Conservation (phyloP, 2,888 invertebrate species). For the Thumatha senex region DNA sequence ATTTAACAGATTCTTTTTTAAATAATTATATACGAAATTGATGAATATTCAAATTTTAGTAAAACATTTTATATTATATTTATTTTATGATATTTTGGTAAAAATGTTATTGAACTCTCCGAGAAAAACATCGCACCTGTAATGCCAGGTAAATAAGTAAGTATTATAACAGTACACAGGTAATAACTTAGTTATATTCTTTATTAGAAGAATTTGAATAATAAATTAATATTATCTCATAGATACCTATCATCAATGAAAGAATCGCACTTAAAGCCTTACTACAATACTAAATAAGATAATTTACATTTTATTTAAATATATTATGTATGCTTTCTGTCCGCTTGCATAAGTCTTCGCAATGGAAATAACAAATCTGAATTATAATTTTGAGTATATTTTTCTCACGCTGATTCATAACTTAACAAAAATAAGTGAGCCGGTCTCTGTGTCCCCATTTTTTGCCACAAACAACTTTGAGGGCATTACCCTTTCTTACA, state of each 20-base stretch:
- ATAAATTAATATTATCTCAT: neutral
- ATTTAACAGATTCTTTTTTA: no score
- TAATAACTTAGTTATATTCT: neutral
- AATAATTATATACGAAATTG: no score
- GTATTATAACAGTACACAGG: no score
- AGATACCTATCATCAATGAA: neutral
- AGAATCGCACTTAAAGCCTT: neutral
- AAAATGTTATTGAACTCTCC: no score
- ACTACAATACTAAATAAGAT: neutral
- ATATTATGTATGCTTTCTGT: conserved; percentile 16
- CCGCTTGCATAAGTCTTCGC: conserved; percentile 23
- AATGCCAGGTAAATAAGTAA: no score
- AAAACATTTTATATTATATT: no score
- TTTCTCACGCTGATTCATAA: conserved; percentile 80
- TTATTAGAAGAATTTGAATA: neutral
- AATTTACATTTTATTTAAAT: conserved; percentile 4
- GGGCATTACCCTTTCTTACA: conserved; percentile 77
- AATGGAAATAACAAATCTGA: conserved; percentile 44
- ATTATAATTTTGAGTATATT: conserved; percentile 62
- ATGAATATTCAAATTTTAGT: no score
- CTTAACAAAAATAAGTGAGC: conserved; percentile 74
- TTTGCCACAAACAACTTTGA: conserved; percentile 82
- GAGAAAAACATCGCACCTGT: no score
- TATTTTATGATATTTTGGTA: no score
- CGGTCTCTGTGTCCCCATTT: conserved; percentile 79